Evolutionary conservation across 2,888 invertebrate genomes (phyloP), one percentile per base, ranked within the genome.

Genomic region (Orthosia gothica): DNA sequence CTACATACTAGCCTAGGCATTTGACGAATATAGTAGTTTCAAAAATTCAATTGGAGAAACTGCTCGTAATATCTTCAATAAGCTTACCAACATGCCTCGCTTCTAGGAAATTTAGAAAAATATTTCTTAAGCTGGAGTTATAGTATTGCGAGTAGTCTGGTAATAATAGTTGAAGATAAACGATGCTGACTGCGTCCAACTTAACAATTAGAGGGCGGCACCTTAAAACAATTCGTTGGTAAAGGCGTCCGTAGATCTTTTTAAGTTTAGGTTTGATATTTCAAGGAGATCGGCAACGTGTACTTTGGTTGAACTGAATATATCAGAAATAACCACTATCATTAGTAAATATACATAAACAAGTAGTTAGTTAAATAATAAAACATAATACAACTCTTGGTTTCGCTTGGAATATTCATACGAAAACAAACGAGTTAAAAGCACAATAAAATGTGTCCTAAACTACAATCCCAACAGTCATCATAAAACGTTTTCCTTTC

Each of bases 71-170:
- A 40, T 16, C 49, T 23, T 23, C 40, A 49, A 32, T 47, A 47
- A 68, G 20, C 55, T 47, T 32, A 55, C 18, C 11, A 18, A 67
- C 5, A 26, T 18, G 15, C 55, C 20, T 16, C 11, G 2, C 4
- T 47, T 11, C 7, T 26, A 16, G 32, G 9, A 52, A 47, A 18
- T 3, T 54, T 47, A 15, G n/a, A 67, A 47, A 67, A 18, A 50
- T 49, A 68, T 57, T 57, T 70, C 20, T 18, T 20, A 59, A 70
- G 47, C 54, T 61, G 32, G 23, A 54, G 71, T 54, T 47, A 13
- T 61, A 61, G 11, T 23, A 9, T 23, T 32, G 32, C 16, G 23
- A 70, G 32, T 72, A 20, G 47, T 61, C 18, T 32, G 32, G 32
- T 32, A 7, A 32, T 32, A 47, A 32, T 61, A 59, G 13, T 55